phyloP scores from a whole-genome alignment of 2,888 invertebrate genomes.

The Synanthedon andrenaeformis region DNA sequence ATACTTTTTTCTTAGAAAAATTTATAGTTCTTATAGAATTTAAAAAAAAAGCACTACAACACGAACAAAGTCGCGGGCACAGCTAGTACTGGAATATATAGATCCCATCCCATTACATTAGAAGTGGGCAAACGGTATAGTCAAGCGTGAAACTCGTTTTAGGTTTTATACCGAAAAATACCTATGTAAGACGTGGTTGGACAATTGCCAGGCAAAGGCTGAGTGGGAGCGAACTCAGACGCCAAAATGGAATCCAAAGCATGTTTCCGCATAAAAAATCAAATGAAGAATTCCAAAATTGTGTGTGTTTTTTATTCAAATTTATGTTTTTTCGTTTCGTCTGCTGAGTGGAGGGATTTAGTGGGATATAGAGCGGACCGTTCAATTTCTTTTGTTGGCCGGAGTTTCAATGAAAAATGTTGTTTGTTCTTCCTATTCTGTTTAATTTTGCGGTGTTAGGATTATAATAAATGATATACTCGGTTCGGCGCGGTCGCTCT shows the following conservation, averaged over 20 bases:
- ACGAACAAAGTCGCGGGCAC: too few relatives aligned
- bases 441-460: neutral
- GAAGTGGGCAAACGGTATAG: neutral
- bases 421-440: neutral
- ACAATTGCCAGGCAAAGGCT: slow-evolving; percentile 20
- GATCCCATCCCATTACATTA: too few relatives aligned
- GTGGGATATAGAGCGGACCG: neutral
- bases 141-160: neutral
- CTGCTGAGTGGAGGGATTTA: neutral
- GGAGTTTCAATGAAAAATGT: neutral
- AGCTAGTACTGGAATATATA: too few relatives aligned
- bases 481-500: neutral
- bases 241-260: slow-evolving; percentile 37
- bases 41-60: too few relatives aligned
- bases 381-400: neutral
- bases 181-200: slow-evolving; percentile 25
- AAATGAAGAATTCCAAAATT: neutral
- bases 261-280: slow-evolving; percentile 23
- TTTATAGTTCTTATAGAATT: too few relatives aligned
- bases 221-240: slow-evolving; percentile 30
- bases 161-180: neutral
- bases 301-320: slow-evolving; percentile 1
- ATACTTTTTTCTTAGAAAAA: too few relatives aligned
- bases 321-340: slow-evolving; percentile 1
- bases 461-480: neutral